phyloP scores from a whole-genome alignment of 2,797 vertebrate genomes.

The Mallotus villosus region DNA sequence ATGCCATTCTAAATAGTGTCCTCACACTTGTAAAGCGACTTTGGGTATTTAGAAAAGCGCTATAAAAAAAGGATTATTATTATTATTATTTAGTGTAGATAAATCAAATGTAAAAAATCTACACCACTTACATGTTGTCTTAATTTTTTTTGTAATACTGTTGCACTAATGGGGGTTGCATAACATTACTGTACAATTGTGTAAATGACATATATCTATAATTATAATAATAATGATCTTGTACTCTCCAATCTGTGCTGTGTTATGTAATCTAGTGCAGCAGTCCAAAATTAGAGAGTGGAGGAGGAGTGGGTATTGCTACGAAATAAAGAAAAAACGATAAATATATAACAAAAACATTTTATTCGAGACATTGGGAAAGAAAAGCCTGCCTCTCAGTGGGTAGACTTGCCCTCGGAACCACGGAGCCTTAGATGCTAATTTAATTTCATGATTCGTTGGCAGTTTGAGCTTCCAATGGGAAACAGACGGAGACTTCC shows the following conservation, averaged over 20 bases:
- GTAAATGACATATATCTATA: background rate
- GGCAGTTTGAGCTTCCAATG: conserved; percentile 18
- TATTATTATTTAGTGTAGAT: no score
- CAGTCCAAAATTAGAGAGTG: background rate
- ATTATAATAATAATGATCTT: background rate
- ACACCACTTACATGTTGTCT: background rate
- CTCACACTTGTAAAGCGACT: no score
- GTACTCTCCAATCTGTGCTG: background rate
- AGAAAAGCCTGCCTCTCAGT: background rate
- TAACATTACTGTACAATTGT: background rate
- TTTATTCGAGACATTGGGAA: background rate
- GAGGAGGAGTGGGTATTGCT: no score
- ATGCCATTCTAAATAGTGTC: no score
- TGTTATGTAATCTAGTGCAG: background rate
- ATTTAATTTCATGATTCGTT: conserved; percentile 31
- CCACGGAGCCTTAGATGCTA: conserved; percentile 11
- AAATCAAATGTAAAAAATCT: no score
- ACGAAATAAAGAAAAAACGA: no score
- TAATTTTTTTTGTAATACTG: background rate
- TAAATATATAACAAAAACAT: background rate
- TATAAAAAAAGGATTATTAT: no score
- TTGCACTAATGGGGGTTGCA: background rate
- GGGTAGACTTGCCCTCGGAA: conserved; percentile 1
- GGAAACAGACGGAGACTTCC: conserved; percentile 1
- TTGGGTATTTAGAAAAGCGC: no score